Conservation (phyloP, 1,140 invertebrate genomes). For the Pseudomyrmex flavicornis region DNA sequence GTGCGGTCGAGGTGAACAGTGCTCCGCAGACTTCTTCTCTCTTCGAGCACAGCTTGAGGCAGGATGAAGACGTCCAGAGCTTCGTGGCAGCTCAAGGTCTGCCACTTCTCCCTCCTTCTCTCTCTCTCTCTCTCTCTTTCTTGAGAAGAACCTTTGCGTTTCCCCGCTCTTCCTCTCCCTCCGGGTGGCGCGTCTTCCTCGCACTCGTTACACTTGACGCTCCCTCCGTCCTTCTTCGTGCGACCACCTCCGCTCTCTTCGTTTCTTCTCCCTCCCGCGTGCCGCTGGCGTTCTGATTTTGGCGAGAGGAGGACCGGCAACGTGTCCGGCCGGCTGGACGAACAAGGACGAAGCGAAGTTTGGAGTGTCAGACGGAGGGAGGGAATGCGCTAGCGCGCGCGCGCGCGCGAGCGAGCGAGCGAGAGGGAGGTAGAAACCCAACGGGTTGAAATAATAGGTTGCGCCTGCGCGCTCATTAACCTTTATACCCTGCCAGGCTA, state of each 20-base stretch:
- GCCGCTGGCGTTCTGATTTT: slow-evolving; percentile 67
- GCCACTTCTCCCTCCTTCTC: slow-evolving; percentile 81
- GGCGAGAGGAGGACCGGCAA: slow-evolving; percentile 31
- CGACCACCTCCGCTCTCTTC: slow-evolving; percentile 8
- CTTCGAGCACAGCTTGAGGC: slow-evolving; percentile 79
- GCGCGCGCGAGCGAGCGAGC: slow-evolving; percentile 50
- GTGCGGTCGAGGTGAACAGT: slow-evolving; percentile 34
- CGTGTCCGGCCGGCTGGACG: slow-evolving; percentile 29
- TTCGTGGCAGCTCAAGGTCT: slow-evolving; percentile 85
- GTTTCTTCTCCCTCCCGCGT: neutral
- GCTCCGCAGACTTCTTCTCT: slow-evolving; percentile 66
- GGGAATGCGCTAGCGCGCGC: slow-evolving; percentile 57
- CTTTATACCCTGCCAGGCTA: slow-evolving; percentile 84
- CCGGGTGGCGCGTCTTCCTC: slow-evolving; percentile 42
- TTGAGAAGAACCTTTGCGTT: slow-evolving; percentile 55
- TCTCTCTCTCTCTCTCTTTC: slow-evolving; percentile 78
- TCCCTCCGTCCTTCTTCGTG: slow-evolving; percentile 32
- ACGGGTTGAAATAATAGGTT: slow-evolving; percentile 85
- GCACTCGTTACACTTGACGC: slow-evolving; percentile 27
- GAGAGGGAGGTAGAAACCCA: slow-evolving; percentile 68
- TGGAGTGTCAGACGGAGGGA: neutral
- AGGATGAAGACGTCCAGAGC: slow-evolving; percentile 85
- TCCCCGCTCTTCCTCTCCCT: slow-evolving; percentile 1
- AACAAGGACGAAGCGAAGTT: slow-evolving; percentile 37
- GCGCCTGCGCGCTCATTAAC: slow-evolving; percentile 85